These are phyloP conservation scores for Lepilemur septentrionalis DNA, from an alignment of 2,797 vertebrate genomes.

Conservation along the genomic window DNA sequence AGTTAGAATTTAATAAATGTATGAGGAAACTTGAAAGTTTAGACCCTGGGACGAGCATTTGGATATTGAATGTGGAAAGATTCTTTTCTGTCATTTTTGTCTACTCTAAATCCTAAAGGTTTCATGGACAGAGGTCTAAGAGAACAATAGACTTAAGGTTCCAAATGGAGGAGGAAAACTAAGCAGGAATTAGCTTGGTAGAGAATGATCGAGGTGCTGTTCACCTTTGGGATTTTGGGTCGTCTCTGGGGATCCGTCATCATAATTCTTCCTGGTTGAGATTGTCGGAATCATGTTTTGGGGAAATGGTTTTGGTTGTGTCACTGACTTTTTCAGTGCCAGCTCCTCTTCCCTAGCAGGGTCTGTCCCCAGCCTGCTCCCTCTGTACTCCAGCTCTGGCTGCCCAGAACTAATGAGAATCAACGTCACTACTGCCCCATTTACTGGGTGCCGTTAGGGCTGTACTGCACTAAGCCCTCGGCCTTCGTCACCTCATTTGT, in stretches of 20 bases:
- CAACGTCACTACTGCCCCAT: background rate
- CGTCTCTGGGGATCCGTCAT: background rate
- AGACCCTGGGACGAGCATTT: background rate
- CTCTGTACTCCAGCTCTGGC: background rate
- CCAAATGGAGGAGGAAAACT: conserved; percentile 11
- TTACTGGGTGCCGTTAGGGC: background rate
- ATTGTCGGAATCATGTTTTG: conserved; percentile 10
- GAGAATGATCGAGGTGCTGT: background rate
- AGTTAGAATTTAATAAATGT: background rate
- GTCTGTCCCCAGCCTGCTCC: background rate
- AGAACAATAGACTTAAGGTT: background rate
- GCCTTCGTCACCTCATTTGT: background rate
- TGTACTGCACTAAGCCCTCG: background rate
- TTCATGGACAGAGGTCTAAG: background rate
- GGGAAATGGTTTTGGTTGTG: background rate
- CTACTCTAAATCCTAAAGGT: background rate
- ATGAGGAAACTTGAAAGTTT: background rate
- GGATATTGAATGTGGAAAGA: background rate
- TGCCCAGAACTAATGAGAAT: background rate
- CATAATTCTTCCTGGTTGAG: background rate
- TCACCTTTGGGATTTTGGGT: background rate
- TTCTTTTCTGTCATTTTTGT: background rate
- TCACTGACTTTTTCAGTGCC: background rate
- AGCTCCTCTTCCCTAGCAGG: background rate
- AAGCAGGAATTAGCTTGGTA: background rate